Conservation (phyloP, 2,797 vertebrate species). For the Echiichthys vipera region DNA sequence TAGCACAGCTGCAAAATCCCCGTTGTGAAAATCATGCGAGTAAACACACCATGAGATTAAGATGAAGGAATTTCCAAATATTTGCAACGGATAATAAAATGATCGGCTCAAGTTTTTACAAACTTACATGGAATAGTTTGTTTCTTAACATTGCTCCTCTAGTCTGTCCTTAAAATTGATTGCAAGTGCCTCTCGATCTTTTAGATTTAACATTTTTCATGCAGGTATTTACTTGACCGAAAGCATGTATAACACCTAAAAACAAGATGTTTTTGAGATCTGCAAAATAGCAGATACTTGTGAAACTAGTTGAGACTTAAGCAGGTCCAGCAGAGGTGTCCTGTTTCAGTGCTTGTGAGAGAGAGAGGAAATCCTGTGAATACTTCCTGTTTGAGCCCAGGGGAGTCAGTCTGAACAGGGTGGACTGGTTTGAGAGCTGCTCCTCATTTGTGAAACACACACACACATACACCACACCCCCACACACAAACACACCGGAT, state of each 20-base stretch:
- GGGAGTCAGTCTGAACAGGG: slow-evolving; percentile 83
- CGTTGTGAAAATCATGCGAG: slow-evolving; percentile 3
- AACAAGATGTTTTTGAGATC: slow-evolving; percentile 25
- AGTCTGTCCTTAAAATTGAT: neutral
- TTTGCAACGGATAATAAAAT: neutral
- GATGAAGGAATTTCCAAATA: neutral
- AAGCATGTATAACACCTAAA: neutral
- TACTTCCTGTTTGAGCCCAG: slow-evolving; percentile 86
- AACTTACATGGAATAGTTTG: neutral
- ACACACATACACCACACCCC: slow-evolving; percentile 18
- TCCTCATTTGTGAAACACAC: slow-evolving; percentile 75
- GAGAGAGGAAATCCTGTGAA: slow-evolving; percentile 86
- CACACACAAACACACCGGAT: slow-evolving; percentile 27
- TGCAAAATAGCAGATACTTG: slow-evolving; percentile 49
- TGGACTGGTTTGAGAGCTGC: slow-evolving; percentile 81
- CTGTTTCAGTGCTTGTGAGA: slow-evolving; percentile 79
- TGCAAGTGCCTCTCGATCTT: neutral
- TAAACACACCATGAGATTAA: neutral
- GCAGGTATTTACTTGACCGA: slow-evolving; percentile 1
- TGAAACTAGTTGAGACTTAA: slow-evolving; percentile 60
- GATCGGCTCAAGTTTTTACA: neutral
- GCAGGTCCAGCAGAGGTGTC: slow-evolving; percentile 79
- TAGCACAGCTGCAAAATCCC: slow-evolving; percentile 24
- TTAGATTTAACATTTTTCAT: neutral
- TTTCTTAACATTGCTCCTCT: neutral